Evolutionary conservation across 2,113 vertebrate genomes (phyloP).

Genomic region (Epinephelus cyanopodus): DNA sequence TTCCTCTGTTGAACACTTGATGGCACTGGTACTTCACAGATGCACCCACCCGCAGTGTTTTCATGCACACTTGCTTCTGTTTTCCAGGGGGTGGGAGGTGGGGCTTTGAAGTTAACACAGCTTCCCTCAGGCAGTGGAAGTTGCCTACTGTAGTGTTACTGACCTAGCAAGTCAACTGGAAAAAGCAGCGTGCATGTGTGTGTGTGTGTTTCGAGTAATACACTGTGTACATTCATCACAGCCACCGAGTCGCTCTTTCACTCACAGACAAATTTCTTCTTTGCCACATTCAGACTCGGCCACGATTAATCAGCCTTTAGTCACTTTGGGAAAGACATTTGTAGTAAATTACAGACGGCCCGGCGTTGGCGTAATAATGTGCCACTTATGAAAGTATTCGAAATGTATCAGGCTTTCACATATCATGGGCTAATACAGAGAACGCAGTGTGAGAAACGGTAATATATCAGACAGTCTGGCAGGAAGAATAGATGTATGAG

Average conservation of each 20-base stretch:
- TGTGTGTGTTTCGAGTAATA: slow-evolving; percentile 54
- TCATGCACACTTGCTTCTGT: slow-evolving; percentile 67
- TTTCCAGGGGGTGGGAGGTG: slow-evolving; percentile 49
- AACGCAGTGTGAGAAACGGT: slow-evolving; percentile 62
- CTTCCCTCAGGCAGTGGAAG: slow-evolving; percentile 80
- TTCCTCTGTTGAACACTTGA: slow-evolving; percentile 63
- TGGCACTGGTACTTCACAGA: slow-evolving; percentile 73
- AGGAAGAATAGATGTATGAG: slow-evolving; percentile 58
- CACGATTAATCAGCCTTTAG: slow-evolving; percentile 43
- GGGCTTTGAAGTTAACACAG: slow-evolving; percentile 73
- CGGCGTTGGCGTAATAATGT: slow-evolving; percentile 30
- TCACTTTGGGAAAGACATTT: slow-evolving; percentile 20
- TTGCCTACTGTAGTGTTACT: slow-evolving; percentile 73
- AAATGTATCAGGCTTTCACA: slow-evolving; percentile 45
- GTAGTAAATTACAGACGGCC: slow-evolving; percentile 47
- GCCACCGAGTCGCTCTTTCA: slow-evolving; percentile 15
- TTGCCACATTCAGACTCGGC: slow-evolving; percentile 33
- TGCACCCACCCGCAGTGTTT: slow-evolving; percentile 55
- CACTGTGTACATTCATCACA: slow-evolving; percentile 72
- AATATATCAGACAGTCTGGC: slow-evolving; percentile 61
- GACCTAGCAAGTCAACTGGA: slow-evolving; percentile 69
- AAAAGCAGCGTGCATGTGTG: slow-evolving; percentile 48
- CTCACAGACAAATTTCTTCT: slow-evolving; percentile 32
- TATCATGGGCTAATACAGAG: slow-evolving; percentile 52
- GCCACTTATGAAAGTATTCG: slow-evolving; percentile 43